Evolutionary conservation across 2,113 vertebrate species (phyloP).

Genomic region (Zosterops pallidus): DNA sequence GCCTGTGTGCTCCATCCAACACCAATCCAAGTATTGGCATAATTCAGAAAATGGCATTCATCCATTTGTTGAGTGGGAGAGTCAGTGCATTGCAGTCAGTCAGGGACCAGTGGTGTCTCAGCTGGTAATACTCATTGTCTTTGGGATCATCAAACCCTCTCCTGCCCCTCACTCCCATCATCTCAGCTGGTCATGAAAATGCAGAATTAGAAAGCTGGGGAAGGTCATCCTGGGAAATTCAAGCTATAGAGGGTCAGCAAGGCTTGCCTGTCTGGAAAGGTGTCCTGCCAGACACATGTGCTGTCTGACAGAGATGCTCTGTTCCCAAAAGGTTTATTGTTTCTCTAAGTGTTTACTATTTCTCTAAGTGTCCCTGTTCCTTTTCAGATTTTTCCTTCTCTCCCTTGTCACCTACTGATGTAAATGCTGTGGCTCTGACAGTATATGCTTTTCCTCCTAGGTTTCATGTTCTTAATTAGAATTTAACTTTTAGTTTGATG

Average conservation of each 20-base stretch:
- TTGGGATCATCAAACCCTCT: background rate
- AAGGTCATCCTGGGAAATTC: background rate
- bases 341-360: background rate
- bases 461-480: background rate
- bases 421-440: background rate
- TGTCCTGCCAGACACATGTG: background rate
- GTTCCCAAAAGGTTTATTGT: background rate
- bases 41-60: background rate
- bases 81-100: background rate
- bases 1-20: background rate
- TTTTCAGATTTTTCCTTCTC: background rate
- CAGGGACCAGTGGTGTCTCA: background rate
- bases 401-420: background rate
- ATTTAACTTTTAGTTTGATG: background rate
- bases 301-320: background rate
- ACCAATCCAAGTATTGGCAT: background rate
- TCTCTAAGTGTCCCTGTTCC: background rate
- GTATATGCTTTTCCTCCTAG: background rate
- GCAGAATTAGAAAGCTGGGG: background rate
- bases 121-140: background rate
- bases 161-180: fast-evolving
- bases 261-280: background rate
- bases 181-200: background rate
- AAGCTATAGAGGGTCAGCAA: background rate
- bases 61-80: background rate